Evolutionary conservation across 2,888 invertebrate genomes (phyloP), one percentile per base, ranked within the genome.

Genomic region (Microlaimidae sp.): DNA sequence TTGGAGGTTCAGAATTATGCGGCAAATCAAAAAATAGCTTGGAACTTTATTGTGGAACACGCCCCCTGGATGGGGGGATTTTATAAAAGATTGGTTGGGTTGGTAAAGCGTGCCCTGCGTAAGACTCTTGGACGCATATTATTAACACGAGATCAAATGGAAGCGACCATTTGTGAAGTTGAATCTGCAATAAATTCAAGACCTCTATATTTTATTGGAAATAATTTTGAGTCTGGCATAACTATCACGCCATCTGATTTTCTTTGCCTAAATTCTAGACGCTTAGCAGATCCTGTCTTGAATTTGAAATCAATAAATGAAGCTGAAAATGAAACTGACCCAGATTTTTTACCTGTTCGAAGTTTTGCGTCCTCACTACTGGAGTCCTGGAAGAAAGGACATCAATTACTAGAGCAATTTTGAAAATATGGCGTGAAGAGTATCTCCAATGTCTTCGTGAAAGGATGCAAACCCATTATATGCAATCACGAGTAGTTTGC

Each of bases 21-120:
- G 5, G 48, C 48, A 10, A 7, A 10, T 10, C 17, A 48, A 10
- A 23, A 32, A n/a, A 55, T 58, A 7, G 41, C 42, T n/a, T 58
- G 52, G 55, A 43, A 47, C 13, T 57, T 55, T 27, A 58, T 48
- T n/a, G 49, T 51, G 13, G 50, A 38, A 10, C 45, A 51, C 13
- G 54, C 56, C 3, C 40, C 54, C 0, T 57, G 54, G 56, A 46
- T 54, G 32, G 58, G 57, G 7, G 54, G 54, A 17, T 24, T 52
- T n/a, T 57, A 54, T 32, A 50, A 58, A 49, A 21, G 55, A 17
- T 21, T 58, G 17, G 51, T 58, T 24, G 46, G 45, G 2, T 17
- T 49, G 21, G 13, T 38, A 1, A 58, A 55, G 45, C 25, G 26
- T 21, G 45, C 45, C 17, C 19, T 57, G 17, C 49, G n/a, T 21